Percentiles rank a stretch among this genome's conserved stretches.
phyloP scores from a whole-genome alignment of 2,888 invertebrate species.

The Melangyna quadrimaculata region DNA sequence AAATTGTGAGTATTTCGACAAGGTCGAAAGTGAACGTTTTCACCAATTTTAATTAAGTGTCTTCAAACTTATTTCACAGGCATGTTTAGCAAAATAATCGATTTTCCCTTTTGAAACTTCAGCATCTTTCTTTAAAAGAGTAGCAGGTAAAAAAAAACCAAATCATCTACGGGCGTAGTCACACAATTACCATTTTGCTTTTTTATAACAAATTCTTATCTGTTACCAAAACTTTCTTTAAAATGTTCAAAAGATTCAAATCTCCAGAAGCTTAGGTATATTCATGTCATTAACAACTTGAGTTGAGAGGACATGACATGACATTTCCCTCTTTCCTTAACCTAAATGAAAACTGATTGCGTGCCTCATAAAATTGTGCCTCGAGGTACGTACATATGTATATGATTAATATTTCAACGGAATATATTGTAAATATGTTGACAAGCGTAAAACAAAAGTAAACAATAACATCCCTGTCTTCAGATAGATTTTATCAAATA shows the following conservation, averaged over 20 bases:
- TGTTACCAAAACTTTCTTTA: not conserved
- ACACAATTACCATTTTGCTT: not conserved
- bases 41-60: too few relatives aligned
- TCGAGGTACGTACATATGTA: conserved; percentile 49
- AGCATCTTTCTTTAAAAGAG: too few relatives aligned
- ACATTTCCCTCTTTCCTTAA: conserved; percentile 4
- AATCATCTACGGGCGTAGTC: not conserved
- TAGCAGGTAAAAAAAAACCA: not conserved
- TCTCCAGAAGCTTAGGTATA: not conserved
- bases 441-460: conserved; percentile 38
- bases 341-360: conserved; percentile 18
- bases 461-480: conserved; percentile 33
- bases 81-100: too few relatives aligned
- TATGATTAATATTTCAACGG: conserved; percentile 51
- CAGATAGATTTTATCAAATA: conserved; percentile 51
- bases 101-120: too few relatives aligned
- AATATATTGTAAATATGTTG: conserved; percentile 41
- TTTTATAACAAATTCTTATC: not conserved
- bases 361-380: not conserved
- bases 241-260: not conserved
- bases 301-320: conserved; percentile 3
- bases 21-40: too few relatives aligned
- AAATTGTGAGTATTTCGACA: too few relatives aligned
- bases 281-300: conserved; percentile 17
- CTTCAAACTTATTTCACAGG: too few relatives aligned